Evolutionary conservation across 2,888 invertebrate species (phyloP).

Genomic region (Piscicola geometra): DNA sequence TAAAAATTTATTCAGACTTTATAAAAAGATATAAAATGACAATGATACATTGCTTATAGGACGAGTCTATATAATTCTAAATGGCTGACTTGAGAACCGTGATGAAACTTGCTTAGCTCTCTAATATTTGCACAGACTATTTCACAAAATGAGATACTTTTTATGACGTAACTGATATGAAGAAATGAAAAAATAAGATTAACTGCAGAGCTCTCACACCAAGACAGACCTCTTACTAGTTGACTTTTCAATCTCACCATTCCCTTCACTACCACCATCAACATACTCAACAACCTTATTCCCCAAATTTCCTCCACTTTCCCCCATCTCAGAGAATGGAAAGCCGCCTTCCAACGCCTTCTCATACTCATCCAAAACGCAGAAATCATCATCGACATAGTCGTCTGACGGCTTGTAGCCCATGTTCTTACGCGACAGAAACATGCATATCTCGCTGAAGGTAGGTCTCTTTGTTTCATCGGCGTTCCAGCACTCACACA

Average conservation of each 20-base stretch:
- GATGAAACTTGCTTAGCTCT: too few species aligned
- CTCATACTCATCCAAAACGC: neutral
- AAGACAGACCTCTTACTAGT: neutral
- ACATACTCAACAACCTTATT: neutral
- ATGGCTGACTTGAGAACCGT: too few species aligned
- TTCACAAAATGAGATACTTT: too few species aligned
- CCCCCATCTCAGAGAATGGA: neutral
- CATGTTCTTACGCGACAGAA: constrained; percentile 62
- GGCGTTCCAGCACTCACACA: constrained; percentile 85
- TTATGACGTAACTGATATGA: neutral
- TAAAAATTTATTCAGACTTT: too few species aligned
- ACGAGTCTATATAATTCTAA: too few species aligned
- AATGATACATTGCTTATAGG: too few species aligned
- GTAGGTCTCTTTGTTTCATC: constrained; percentile 74
- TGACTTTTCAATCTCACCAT: neutral
- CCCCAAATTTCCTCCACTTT: neutral
- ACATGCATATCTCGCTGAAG: constrained; percentile 81
- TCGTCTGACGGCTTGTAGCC: constrained; percentile 55
- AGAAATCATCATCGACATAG: constrained; percentile 4
- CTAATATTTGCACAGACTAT: too few species aligned
- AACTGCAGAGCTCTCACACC: neutral
- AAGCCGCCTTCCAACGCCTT: neutral
- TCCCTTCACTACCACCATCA: neutral
- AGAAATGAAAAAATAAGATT: neutral
- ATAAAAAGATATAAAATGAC: too few species aligned